A percentile compares a stretch with the other conserved stretches of the same genome.
Conservation (phyloP, 37 sponge, comb jelly and placozoan genomes). For the Cliona cf. orientalis region DNA sequence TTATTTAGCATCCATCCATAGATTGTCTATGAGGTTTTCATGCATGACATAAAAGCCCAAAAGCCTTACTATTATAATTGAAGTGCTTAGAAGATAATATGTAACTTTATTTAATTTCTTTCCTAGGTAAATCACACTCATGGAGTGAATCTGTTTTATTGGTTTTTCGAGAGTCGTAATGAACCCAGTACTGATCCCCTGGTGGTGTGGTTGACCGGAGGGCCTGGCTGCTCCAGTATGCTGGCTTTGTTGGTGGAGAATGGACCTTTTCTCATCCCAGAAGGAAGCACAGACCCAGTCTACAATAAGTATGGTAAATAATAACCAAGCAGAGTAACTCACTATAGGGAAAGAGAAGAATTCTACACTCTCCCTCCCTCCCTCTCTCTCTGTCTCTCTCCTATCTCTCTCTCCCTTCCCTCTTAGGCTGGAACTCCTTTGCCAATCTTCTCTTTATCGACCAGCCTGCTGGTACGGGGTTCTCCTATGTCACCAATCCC, state of each 20-base stretch:
- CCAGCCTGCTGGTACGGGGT: slow-evolving; percentile 91
- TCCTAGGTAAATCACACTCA: slow-evolving; percentile 77
- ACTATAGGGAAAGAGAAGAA: background rate
- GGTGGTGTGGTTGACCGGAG: slow-evolving; percentile 90
- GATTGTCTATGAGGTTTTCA: background rate
- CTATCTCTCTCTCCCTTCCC: background rate
- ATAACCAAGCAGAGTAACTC: background rate
- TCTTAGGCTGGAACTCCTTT: slow-evolving; percentile 84
- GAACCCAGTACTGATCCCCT: slow-evolving; percentile 80
- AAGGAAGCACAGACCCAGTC: slow-evolving; percentile 41
- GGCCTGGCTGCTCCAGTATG: slow-evolving; percentile 89
- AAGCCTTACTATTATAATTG: background rate
- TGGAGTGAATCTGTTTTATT: slow-evolving; percentile 83
- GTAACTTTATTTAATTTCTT: background rate
- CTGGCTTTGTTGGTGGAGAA: slow-evolving; percentile 85
- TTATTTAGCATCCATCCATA: background rate
- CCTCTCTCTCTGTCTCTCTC: background rate
- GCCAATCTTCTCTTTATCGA: slow-evolving; percentile 89
- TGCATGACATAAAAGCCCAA: background rate
- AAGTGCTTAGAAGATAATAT: background rate
- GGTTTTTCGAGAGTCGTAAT: slow-evolving; percentile 88
- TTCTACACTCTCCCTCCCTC: background rate
- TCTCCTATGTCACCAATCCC: slow-evolving; percentile 77
- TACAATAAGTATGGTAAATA: slow-evolving; percentile 68
- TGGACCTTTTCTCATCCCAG: slow-evolving; percentile 82